A percentile compares a stretch with the other conserved stretches of the same genome.
phyloP scores from a whole-genome alignment of 1,140 invertebrate genomes.

The Trichomalopsis sarcophagae region DNA sequence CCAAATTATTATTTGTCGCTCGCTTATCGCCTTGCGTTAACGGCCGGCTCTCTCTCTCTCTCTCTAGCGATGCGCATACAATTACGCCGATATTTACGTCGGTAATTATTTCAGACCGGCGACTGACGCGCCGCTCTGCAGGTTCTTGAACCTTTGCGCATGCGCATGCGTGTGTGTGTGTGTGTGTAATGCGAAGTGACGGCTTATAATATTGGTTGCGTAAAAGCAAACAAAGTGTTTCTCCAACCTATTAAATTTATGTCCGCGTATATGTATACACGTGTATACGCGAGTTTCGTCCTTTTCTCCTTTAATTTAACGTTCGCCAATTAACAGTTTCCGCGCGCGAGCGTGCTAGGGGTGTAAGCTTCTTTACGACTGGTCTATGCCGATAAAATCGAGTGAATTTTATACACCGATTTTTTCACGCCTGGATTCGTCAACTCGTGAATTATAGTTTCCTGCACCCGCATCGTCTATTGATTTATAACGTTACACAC shows the following conservation, averaged over 20 bases:
- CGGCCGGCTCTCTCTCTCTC: not conserved
- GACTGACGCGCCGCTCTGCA: too few relatives aligned
- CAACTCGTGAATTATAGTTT: not conserved
- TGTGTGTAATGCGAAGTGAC: not conserved
- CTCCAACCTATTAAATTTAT: slow-evolving; percentile 12
- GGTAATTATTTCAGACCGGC: slow-evolving; percentile 15
- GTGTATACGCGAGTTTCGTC: not conserved
- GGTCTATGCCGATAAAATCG: not conserved
- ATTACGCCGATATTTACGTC: slow-evolving; percentile 16
- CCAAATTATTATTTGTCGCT: slow-evolving; percentile 37
- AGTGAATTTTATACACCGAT: not conserved
- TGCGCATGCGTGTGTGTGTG: too few relatives aligned
- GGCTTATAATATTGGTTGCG: not conserved
- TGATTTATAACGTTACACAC: too few relatives aligned
- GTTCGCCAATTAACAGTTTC: slow-evolving; percentile 10
- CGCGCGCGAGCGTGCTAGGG: too few relatives aligned
- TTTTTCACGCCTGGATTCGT: too few relatives aligned
- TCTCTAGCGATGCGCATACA: not conserved
- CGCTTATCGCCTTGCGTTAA: not conserved
- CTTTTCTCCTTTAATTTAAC: not conserved
- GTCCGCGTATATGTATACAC: too few relatives aligned
- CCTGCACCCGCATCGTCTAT: too few relatives aligned
- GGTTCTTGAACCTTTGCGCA: slow-evolving; percentile 13
- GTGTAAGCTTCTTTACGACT: not conserved
- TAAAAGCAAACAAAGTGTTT: slow-evolving; percentile 35